Evolutionary conservation across 2,113 vertebrate species (phyloP).

Genomic region (Colaptes auratus): DNA sequence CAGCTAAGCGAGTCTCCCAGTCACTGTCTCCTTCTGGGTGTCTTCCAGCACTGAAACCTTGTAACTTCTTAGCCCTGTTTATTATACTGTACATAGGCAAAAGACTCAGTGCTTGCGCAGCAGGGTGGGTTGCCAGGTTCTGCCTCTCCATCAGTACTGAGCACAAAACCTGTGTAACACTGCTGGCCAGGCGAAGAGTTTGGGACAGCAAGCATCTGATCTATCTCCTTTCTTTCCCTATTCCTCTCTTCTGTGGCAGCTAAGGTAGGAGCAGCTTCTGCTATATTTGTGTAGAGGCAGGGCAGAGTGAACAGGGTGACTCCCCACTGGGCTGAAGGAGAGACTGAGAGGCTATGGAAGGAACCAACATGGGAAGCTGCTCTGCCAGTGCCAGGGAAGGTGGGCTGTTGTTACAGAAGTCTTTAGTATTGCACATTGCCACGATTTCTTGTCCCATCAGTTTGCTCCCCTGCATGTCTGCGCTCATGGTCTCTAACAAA

Average conservation of each 20-base stretch:
- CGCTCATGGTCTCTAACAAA: neutral
- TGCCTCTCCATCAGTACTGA: neutral
- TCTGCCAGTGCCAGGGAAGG: neutral
- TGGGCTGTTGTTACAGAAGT: neutral
- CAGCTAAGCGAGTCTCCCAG: neutral
- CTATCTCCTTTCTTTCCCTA: neutral
- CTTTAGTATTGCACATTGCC: neutral
- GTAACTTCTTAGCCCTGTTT: neutral
- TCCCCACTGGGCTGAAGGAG: neutral
- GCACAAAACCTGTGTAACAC: neutral
- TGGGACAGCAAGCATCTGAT: neutral
- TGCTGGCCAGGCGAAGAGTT: neutral
- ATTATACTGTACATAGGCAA: neutral
- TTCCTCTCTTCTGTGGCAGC: neutral
- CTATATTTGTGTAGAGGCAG: rapidly evolving
- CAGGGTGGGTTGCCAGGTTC: neutral
- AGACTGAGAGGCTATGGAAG: neutral
- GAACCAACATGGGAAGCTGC: neutral
- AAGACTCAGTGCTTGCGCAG: neutral
- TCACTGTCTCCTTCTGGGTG: neutral
- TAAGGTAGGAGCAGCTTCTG: neutral
- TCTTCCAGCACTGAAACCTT: neutral
- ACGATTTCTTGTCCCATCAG: neutral
- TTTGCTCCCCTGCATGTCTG: neutral
- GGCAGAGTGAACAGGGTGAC: rapidly evolving